Evolutionary conservation across 37 sponge, comb jelly and placozoan genomes (phyloP).

Genomic region (Lycopodina hypogea): DNA sequence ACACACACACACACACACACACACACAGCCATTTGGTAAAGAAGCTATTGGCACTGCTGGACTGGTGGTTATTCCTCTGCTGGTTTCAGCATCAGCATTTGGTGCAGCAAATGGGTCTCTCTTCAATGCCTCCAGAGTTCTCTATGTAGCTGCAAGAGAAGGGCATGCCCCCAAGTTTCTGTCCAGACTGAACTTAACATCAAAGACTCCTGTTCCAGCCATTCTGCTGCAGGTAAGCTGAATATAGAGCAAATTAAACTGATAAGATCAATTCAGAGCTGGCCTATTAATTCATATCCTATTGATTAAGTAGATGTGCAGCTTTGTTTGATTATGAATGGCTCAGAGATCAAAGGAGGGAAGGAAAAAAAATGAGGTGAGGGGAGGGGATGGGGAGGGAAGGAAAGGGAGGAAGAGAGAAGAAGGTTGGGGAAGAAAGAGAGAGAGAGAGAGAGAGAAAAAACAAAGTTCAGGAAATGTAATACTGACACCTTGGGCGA

Average conservation of each 20-base stretch:
- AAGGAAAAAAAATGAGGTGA: too few relatives aligned
- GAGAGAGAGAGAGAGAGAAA: too few relatives aligned
- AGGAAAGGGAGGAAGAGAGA: too few relatives aligned
- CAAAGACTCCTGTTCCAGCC: conserved; percentile 65
- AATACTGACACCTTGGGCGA: too few relatives aligned
- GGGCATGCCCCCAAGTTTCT: conserved; percentile 43
- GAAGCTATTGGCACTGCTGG: conserved; percentile 38
- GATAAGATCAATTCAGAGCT: neutral
- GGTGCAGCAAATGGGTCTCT: conserved; percentile 45
- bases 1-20: neutral
- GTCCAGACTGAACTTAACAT: conserved; percentile 43
- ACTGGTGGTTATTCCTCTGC: conserved; percentile 61
- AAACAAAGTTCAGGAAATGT: too few relatives aligned
- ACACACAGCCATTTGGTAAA: conserved; percentile 45
- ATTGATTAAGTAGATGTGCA: neutral
- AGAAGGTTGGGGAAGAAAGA: too few relatives aligned
- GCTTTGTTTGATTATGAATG: too few relatives aligned
- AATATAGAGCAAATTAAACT: neutral
- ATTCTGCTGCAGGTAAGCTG: conserved; percentile 39
- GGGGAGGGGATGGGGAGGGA: too few relatives aligned
- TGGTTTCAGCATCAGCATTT: conserved; percentile 60
- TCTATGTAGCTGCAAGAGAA: conserved; percentile 51
- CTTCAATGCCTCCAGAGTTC: conserved; percentile 16
- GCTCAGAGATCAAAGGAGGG: too few relatives aligned
- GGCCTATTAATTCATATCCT: neutral